These are phyloP conservation scores for Leucophenga varia DNA, from an alignment of 1,140 invertebrate species.

Conservation along the genomic window DNA sequence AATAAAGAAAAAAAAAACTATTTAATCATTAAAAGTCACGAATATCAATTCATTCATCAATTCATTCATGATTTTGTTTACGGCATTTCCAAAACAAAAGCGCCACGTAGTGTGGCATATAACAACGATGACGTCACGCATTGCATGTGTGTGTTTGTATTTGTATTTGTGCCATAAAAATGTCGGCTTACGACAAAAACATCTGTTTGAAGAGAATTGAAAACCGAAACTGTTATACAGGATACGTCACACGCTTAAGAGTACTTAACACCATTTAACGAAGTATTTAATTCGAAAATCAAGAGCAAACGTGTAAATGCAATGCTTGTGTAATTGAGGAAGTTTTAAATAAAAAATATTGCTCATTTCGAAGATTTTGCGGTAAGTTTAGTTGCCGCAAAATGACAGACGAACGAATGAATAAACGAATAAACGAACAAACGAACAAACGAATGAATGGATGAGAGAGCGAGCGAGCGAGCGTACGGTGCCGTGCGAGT, in stretches of 20 bases:
- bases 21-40: no score
- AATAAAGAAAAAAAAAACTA: no score
- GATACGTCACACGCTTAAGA: conserved; percentile 4
- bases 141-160: no score
- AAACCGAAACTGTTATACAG: conserved; percentile 12
- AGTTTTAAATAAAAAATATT: no score
- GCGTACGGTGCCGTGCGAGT: background rate
- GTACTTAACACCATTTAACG: conserved; percentile 10
- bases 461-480: conserved; percentile 3
- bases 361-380: conserved; percentile 46
- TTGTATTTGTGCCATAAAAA: conserved; percentile 29
- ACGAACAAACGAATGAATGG: conserved; percentile 2
- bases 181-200: conserved; percentile 18
- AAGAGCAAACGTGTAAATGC: background rate
- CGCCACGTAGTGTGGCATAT: conserved; percentile 18
- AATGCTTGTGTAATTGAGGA: conserved; percentile 39
- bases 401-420: conserved; percentile 17
- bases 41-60: no score
- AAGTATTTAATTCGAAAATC: conserved; percentile 1
- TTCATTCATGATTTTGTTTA: conserved; percentile 47
- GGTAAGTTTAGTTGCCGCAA: conserved; percentile 41
- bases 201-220: background rate
- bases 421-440: conserved; percentile 1
- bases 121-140: conserved; percentile 27
- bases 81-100: no score